Evolutionary conservation across 2,888 invertebrate species (phyloP).

Genomic region (Dasypolia templi): DNA sequence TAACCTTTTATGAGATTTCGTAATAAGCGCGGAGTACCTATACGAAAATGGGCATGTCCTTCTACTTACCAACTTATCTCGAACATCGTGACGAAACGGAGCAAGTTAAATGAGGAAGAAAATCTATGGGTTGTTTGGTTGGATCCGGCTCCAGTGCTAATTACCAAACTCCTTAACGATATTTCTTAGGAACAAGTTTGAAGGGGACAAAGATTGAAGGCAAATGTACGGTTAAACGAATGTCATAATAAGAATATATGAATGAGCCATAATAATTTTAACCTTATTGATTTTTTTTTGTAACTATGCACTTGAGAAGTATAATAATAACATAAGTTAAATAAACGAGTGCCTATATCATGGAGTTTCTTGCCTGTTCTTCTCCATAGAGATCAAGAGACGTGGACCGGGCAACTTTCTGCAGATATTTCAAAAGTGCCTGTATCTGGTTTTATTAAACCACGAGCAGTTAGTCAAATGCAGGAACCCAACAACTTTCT

Average conservation of each 20-base stretch:
- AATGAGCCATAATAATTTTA: neutral
- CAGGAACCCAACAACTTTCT: neutral
- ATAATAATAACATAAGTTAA: too few species aligned
- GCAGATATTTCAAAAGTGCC: neutral
- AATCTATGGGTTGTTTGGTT: conserved; percentile 83
- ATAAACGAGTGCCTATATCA: too few species aligned
- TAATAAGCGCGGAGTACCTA: too few species aligned
- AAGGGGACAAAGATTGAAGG: conserved; percentile 23
- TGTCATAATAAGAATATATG: too few species aligned
- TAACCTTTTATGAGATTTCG: neutral
- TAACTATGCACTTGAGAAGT: too few species aligned
- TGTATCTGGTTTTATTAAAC: neutral
- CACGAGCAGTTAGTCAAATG: neutral
- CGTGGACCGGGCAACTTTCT: too few species aligned
- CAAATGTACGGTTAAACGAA: neutral
- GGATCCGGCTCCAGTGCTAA: conserved; percentile 78
- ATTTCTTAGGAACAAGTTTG: conserved; percentile 31
- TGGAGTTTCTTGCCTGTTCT: too few species aligned
- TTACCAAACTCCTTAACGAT: conserved; percentile 83
- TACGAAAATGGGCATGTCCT: conserved; percentile 68
- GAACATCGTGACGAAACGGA: conserved; percentile 69
- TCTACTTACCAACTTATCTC: conserved; percentile 72
- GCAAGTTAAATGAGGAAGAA: conserved; percentile 86
- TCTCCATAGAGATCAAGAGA: too few species aligned
- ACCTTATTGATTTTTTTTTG: neutral